A percentile compares a stretch with the other conserved stretches of the same genome.
Evolutionary conservation across 2,888 invertebrate genomes (phyloP).

Genomic region (Cataglyphis altisquamis): DNA sequence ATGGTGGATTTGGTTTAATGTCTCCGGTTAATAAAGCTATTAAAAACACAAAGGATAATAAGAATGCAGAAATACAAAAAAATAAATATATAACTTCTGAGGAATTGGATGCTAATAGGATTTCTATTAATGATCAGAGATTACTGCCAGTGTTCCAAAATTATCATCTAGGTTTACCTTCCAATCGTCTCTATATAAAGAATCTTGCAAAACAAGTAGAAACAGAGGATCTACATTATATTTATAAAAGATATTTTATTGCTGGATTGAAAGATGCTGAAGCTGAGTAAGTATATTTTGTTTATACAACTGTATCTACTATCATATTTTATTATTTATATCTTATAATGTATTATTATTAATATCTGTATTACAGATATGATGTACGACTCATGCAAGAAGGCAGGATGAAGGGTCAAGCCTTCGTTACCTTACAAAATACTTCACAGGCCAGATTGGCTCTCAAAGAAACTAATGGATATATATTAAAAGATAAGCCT

Average conservation of each 20-base stretch:
- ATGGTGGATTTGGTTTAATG: constrained; percentile 83
- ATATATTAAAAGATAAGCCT: constrained; percentile 94
- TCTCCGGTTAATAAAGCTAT: constrained; percentile 77
- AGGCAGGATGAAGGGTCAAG: constrained; percentile 98
- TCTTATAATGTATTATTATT: constrained; percentile 10
- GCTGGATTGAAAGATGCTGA: constrained; percentile 83
- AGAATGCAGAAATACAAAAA: constrained; percentile 65
- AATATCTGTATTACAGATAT: constrained; percentile 85
- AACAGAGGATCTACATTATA: constrained; percentile 91
- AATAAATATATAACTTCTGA: constrained; percentile 88
- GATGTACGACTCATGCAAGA: constrained; percentile 95
- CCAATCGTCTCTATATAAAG: constrained; percentile 96
- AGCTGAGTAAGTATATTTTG: constrained; percentile 70
- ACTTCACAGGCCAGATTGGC: constrained; percentile 91
- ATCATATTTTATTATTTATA: not conserved
- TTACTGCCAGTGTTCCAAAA: constrained; percentile 94
- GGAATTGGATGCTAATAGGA: constrained; percentile 90
- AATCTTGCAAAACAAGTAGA: constrained; percentile 94
- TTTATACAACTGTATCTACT: not conserved
- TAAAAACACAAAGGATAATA: constrained; percentile 71
- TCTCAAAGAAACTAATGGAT: constrained; percentile 94
- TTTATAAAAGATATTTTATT: constrained; percentile 91
- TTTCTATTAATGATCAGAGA: constrained; percentile 91
- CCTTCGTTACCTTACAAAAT: constrained; percentile 94
- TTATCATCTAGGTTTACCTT: constrained; percentile 93